Percentiles rank a stretch among this genome's conserved stretches.
Evolutionary conservation across 2,888 invertebrate species (phyloP).

Genomic region (Teinopalpus imperialis): DNA sequence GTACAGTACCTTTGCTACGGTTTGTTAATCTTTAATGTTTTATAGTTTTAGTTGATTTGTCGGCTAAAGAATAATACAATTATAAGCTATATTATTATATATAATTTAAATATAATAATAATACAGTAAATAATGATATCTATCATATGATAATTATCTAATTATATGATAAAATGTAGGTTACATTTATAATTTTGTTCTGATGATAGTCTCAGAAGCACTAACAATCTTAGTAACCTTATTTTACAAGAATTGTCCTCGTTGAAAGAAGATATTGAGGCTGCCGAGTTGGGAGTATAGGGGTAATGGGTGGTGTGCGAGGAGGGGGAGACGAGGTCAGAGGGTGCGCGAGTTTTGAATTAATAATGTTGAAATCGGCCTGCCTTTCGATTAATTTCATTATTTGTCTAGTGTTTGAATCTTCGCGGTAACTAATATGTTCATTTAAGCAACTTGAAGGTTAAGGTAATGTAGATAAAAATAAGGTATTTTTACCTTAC

Average conservation of each 20-base stretch:
- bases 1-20: constrained; percentile 65
- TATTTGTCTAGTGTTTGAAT: constrained; percentile 66
- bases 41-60: constrained; percentile 57
- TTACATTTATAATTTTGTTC: not conserved
- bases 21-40: constrained; percentile 68
- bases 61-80: constrained; percentile 23
- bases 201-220: constrained; percentile 19
- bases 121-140: too few species aligned
- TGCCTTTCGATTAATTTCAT: constrained; percentile 77
- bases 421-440: constrained; percentile 39
- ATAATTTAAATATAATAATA: too few species aligned
- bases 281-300: constrained; percentile 35
- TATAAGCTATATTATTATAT: too few species aligned
- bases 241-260: constrained; percentile 47
- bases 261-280: constrained; percentile 55
- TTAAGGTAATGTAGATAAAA: not conserved
- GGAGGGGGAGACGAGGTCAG: constrained; percentile 39
- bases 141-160: too few species aligned
- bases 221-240: constrained; percentile 34
- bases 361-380: constrained; percentile 80
- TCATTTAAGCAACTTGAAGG: constrained; percentile 25
- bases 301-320: constrained; percentile 26
- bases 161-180: too few species aligned
- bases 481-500: too few species aligned
- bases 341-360: constrained; percentile 67